A percentile compares a stretch with the other conserved stretches of the same genome.
These are phyloP conservation scores for Furcifer pardalis DNA, from an alignment of 2,797 vertebrate genomes.

Conservation along the genomic window DNA sequence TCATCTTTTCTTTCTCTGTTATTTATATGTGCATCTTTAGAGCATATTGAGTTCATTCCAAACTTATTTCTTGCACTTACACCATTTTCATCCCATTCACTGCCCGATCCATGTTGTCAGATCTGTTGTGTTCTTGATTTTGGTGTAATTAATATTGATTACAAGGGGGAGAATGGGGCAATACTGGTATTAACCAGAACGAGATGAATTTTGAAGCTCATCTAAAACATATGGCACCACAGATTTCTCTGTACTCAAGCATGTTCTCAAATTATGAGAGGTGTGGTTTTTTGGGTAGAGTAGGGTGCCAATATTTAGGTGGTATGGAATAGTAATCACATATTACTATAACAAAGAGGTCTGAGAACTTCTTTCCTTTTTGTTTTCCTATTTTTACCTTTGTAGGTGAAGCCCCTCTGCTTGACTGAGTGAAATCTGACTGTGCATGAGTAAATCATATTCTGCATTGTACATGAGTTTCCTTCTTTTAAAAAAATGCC, in stretches of 20 bases:
- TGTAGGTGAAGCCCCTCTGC: background rate
- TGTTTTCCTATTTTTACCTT: background rate
- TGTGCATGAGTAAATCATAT: too few species aligned
- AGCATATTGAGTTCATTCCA: background rate
- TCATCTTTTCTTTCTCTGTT: slow-evolving; percentile 20
- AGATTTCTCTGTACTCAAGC: background rate
- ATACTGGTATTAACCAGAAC: background rate
- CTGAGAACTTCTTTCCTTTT: background rate
- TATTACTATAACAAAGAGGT: background rate
- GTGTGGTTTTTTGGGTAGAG: background rate
- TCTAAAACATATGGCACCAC: background rate
- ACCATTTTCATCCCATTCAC: background rate
- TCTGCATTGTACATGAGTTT: background rate
- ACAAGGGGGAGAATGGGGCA: background rate
- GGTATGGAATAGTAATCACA: background rate
- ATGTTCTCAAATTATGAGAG: background rate
- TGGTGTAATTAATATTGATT: too few species aligned
- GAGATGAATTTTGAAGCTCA: too few species aligned
- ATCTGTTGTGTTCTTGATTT: background rate
- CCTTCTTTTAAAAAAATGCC: too few species aligned
- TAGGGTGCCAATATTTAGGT: background rate
- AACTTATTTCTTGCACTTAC: background rate
- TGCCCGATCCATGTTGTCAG: too few species aligned
- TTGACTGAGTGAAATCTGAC: background rate
- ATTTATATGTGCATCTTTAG: slow-evolving; percentile 12